phyloP scores from a whole-genome alignment of 2,888 invertebrate genomes.

The Linnaemya vulpina region DNA sequence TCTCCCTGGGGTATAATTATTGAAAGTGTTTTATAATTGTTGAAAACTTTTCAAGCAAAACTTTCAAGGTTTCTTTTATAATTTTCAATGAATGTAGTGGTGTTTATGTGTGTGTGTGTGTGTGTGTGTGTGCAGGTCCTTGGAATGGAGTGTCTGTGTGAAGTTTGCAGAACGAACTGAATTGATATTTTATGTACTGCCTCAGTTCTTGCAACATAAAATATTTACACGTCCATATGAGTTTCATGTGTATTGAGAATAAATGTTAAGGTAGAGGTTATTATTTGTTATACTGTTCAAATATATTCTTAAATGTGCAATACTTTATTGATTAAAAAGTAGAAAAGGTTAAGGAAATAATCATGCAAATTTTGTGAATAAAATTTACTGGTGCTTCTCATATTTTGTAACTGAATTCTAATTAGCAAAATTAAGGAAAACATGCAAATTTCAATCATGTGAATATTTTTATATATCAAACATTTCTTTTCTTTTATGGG shows the following conservation, averaged over 20 bases:
- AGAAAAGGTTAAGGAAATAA: conserved; percentile 7
- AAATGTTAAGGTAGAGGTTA: not conserved
- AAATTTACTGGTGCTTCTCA: conserved; percentile 19
- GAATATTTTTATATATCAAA: not conserved
- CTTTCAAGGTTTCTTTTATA: not conserved
- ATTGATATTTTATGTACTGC: not conserved
- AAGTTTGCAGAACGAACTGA: no score
- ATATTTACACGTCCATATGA: not conserved
- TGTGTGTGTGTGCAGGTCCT: not conserved
- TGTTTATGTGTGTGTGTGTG: not conserved
- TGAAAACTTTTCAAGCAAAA: not conserved
- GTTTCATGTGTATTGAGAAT: not conserved
- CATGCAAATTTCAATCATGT: conserved; percentile 43
- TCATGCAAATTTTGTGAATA: conserved; percentile 59
- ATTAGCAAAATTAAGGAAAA: conserved; percentile 30
- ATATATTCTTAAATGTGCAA: not conserved
- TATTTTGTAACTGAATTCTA: conserved; percentile 31
- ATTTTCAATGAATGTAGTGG: not conserved
- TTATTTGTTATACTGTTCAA: not conserved
- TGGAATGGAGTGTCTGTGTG: no score
- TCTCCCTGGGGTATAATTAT: conserved; percentile 47
- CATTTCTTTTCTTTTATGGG: not conserved
- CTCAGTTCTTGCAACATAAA: not conserved
- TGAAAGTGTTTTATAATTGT: conserved; percentile 50
- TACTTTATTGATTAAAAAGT: not conserved